Evolutionary conservation across 2,888 invertebrate species (phyloP).

Genomic region (Mystacides longicornis): DNA sequence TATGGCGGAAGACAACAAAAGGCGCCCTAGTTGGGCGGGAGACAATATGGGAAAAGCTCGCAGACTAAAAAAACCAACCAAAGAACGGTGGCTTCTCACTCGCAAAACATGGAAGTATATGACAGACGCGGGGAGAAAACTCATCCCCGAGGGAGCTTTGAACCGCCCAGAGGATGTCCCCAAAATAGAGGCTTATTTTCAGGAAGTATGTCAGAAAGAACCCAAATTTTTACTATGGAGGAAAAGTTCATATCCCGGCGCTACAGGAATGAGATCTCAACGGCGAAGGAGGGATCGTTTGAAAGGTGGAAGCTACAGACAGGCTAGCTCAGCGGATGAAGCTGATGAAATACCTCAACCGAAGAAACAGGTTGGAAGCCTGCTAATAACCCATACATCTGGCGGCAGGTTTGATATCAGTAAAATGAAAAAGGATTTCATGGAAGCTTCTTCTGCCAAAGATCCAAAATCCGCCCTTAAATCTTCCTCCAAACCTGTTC

Average conservation of each 20-base stretch:
- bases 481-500: constrained; percentile 23
- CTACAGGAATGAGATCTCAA: constrained; percentile 43
- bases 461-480: constrained; percentile 28
- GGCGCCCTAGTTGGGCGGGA: constrained; percentile 38
- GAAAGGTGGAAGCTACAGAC: constrained; percentile 62
- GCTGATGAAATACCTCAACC: constrained; percentile 45
- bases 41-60: constrained; percentile 53
- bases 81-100: constrained; percentile 81
- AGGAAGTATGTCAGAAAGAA: constrained; percentile 71
- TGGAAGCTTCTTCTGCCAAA: constrained; percentile 42
- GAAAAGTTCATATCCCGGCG: constrained; percentile 75
- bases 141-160: constrained; percentile 74
- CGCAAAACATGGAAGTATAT: constrained; percentile 88
- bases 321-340: constrained; percentile 59
- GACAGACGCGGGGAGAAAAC: constrained; percentile 81
- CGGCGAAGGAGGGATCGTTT: constrained; percentile 49
- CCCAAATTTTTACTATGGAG: constrained; percentile 75
- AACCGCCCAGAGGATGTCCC: constrained; percentile 70
- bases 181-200: constrained; percentile 76
- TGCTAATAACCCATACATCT: constrained; percentile 44
- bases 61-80: constrained; percentile 50
- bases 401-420: constrained; percentile 62
- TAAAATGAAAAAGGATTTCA: constrained; percentile 60
- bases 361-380: constrained; percentile 42
- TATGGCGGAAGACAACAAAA: constrained; percentile 25